These are phyloP conservation scores for Littorina saxatilis DNA, from an alignment of 1,140 invertebrate species.

Conservation along the genomic window DNA sequence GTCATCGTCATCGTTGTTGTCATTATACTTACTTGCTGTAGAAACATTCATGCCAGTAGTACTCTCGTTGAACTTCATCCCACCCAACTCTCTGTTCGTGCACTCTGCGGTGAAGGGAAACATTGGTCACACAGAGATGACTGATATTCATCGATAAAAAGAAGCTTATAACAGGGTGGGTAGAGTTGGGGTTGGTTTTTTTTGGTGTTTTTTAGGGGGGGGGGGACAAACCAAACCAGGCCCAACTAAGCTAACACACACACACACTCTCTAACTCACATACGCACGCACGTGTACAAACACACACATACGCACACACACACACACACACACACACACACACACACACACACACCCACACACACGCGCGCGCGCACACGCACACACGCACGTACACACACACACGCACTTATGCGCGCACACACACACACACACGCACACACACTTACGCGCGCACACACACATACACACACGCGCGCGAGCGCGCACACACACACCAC, in stretches of 20 bases:
- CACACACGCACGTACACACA: conserved; percentile 9
- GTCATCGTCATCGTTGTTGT: too few relatives aligned
- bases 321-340: conserved; percentile 30
- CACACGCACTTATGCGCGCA: conserved; percentile 5
- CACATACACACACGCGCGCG: neutral
- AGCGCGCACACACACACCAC: neutral
- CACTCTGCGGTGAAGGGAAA: too few relatives aligned
- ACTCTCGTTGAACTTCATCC: too few relatives aligned
- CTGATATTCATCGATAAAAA: too few relatives aligned
- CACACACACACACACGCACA: conserved; percentile 26
- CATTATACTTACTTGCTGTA: too few relatives aligned
- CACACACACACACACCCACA: conserved; percentile 10
- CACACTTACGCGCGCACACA: neutral
- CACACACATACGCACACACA: conserved; percentile 32
- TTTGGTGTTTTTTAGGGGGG: too few relatives aligned
- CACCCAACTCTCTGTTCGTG: too few relatives aligned
- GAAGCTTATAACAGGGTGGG: too few relatives aligned
- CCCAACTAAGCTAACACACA: neutral
- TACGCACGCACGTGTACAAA: conserved; percentile 14
- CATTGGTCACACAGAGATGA: too few relatives aligned
- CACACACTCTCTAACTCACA: neutral
- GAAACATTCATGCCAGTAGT: too few relatives aligned
- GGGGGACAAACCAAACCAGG: too few relatives aligned
- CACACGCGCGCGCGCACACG: neutral
- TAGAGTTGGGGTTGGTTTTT: too few relatives aligned